Evolutionary conservation across 2,113 vertebrate genomes (phyloP).

Genomic region (Gobius niger): DNA sequence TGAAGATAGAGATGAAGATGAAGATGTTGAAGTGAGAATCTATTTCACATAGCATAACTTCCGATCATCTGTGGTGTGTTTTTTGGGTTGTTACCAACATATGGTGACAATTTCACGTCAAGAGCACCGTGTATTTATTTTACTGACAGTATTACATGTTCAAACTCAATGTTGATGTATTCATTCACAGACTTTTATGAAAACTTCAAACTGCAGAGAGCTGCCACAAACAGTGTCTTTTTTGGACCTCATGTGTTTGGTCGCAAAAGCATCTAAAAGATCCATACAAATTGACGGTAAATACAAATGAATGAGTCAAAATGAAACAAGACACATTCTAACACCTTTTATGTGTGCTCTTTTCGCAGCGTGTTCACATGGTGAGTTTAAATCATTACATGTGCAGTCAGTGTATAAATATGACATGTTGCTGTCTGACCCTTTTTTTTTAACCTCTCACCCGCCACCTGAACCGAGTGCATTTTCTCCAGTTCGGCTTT

Average conservation of each 20-base stretch:
- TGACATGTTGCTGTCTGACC: too few species aligned
- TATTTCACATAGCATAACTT: too few species aligned
- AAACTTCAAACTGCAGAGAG: neutral
- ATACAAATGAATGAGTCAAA: neutral
- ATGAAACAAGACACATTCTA: neutral
- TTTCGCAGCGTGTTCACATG: neutral
- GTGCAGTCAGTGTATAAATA: too few species aligned
- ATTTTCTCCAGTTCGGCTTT: too few species aligned
- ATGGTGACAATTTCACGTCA: too few species aligned
- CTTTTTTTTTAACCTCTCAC: too few species aligned
- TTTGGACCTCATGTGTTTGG: constrained; percentile 14
- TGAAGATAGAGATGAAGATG: too few species aligned
- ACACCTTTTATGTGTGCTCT: neutral
- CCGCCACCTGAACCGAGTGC: too few species aligned
- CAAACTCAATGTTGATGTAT: neutral
- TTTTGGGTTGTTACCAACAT: too few species aligned
- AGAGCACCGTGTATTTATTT: too few species aligned
- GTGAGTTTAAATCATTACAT: neutral
- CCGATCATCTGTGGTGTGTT: too few species aligned
- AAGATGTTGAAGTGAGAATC: too few species aligned
- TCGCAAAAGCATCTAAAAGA: fast-evolving
- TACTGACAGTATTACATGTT: constrained; percentile 6
- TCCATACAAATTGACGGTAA: fast-evolving
- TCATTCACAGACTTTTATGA: neutral
- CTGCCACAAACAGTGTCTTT: fast-evolving